Percentiles rank a stretch among this genome's conserved stretches.
phyloP scores from a whole-genome alignment of 2,113 vertebrate genomes.

The Seriola rivoliana region DNA sequence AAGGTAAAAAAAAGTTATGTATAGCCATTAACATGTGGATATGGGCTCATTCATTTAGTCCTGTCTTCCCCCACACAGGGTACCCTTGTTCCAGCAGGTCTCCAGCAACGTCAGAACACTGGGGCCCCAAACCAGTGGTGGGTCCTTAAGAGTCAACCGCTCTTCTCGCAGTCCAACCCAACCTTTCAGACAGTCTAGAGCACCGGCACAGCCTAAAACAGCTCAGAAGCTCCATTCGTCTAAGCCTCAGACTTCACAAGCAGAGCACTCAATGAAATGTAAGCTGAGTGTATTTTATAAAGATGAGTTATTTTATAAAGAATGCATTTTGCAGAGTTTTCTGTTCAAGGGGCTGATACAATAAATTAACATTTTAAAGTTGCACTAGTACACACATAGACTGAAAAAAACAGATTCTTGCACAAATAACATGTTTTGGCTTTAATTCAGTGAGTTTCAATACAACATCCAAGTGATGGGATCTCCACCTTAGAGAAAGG shows the following conservation, averaged over 20 bases:
- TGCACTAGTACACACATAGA: background rate
- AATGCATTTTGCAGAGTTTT: background rate
- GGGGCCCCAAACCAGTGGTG: background rate
- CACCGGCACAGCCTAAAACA: slow-evolving; percentile 14
- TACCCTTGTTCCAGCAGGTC: slow-evolving; percentile 4
- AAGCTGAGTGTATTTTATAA: background rate
- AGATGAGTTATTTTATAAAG: background rate
- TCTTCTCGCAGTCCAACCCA: background rate
- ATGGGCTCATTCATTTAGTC: background rate
- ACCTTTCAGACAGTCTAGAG: background rate
- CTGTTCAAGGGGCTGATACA: background rate
- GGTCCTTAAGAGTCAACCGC: background rate
- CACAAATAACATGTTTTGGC: background rate
- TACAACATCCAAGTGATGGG: background rate
- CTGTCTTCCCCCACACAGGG: slow-evolving; percentile 36
- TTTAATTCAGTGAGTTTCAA: background rate
- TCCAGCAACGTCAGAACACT: background rate
- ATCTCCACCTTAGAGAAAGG: background rate
- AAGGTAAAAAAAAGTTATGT: background rate
- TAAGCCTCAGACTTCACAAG: slow-evolving; percentile 20
- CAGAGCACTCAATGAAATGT: slow-evolving; percentile 28
- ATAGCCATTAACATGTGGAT: background rate
- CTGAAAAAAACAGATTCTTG: background rate
- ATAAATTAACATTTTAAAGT: background rate
- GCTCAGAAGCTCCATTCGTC: background rate